These are phyloP conservation scores for Ectemnius continuus DNA, from an alignment of 2,888 invertebrate genomes.

Conservation along the genomic window DNA sequence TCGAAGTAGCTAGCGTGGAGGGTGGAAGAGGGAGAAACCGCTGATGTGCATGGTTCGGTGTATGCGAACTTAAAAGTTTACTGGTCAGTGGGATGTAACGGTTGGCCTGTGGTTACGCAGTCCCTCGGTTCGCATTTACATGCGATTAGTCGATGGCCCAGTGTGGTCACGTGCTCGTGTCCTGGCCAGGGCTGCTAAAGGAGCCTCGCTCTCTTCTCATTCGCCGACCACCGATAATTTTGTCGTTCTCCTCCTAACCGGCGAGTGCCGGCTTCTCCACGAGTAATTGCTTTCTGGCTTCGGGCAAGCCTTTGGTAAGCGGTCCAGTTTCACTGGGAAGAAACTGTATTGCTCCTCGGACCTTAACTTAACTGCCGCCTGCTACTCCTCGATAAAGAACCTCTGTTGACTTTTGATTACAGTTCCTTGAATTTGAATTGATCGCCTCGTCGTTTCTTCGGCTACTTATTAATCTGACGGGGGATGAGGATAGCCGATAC, in stretches of 20 bases:
- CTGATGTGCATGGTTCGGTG: constrained; percentile 34
- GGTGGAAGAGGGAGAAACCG: constrained; percentile 14
- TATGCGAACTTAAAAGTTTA: constrained; percentile 57
- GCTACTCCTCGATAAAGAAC: constrained; percentile 12
- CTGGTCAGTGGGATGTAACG: constrained; percentile 28
- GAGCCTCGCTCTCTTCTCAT: constrained; percentile 10
- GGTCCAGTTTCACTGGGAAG: not conserved
- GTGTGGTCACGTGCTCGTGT: constrained; percentile 26
- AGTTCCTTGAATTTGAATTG: too few species aligned
- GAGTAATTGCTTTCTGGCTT: not conserved
- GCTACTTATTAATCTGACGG: too few species aligned
- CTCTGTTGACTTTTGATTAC: too few species aligned
- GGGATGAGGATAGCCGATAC: too few species aligned
- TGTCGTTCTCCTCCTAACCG: not conserved
- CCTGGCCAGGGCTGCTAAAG: not conserved
- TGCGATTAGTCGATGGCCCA: constrained; percentile 29
- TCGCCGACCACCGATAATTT: constrained; percentile 11
- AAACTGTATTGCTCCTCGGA: not conserved
- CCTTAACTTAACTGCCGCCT: not conserved
- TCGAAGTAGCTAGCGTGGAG: not conserved
- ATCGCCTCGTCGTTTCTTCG: too few species aligned
- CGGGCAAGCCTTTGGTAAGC: not conserved
- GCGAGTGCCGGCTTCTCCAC: not conserved
- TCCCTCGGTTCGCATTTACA: constrained; percentile 40
- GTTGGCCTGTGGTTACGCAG: constrained; percentile 24